These are phyloP conservation scores for Caradrina kadenii DNA, from an alignment of 2,888 invertebrate species.

Conservation along the genomic window DNA sequence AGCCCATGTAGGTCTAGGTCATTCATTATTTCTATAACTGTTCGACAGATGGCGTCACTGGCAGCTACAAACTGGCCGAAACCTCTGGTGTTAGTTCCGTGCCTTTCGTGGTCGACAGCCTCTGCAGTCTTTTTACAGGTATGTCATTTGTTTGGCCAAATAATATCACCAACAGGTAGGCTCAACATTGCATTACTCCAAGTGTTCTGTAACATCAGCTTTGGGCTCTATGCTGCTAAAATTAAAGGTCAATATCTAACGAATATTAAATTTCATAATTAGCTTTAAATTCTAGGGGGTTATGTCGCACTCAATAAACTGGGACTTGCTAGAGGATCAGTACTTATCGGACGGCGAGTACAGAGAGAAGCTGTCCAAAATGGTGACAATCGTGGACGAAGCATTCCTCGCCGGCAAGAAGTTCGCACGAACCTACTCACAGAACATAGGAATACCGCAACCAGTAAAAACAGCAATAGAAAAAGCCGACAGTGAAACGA, in stretches of 20 bases:
- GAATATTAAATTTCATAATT: not conserved
- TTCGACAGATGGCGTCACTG: slow-evolving; percentile 97
- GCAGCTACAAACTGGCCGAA: slow-evolving; percentile 99
- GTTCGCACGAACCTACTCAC: slow-evolving; percentile 92
- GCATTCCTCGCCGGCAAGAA: slow-evolving; percentile 93
- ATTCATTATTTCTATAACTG: slow-evolving; percentile 11
- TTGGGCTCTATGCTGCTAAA: not conserved
- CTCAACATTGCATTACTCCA: not conserved
- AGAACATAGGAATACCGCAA: slow-evolving; percentile 67
- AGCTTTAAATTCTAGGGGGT: slow-evolving; percentile 93
- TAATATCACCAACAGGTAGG: not conserved
- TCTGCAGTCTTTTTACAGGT: slow-evolving; percentile 98
- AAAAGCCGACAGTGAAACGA: slow-evolving; percentile 54
- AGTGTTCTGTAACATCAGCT: not conserved
- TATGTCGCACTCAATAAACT: slow-evolving; percentile 98
- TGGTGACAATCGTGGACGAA: slow-evolving; percentile 95
- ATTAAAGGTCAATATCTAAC: slow-evolving; percentile 12
- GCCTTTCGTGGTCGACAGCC: slow-evolving; percentile 99
- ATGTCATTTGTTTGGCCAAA: slow-evolving; percentile 46
- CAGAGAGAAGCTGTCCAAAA: slow-evolving; percentile 95
- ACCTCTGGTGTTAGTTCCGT: slow-evolving; percentile 98
- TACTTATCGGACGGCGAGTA: slow-evolving; percentile 95
- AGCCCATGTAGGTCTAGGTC: not conserved
- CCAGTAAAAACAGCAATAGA: slow-evolving; percentile 14
- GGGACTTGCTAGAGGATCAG: slow-evolving; percentile 97